Evolutionary conservation across 2,113 vertebrate genomes (phyloP), one percentile per base, ranked within the genome.

Genomic region (Trachemys scripta): DNA sequence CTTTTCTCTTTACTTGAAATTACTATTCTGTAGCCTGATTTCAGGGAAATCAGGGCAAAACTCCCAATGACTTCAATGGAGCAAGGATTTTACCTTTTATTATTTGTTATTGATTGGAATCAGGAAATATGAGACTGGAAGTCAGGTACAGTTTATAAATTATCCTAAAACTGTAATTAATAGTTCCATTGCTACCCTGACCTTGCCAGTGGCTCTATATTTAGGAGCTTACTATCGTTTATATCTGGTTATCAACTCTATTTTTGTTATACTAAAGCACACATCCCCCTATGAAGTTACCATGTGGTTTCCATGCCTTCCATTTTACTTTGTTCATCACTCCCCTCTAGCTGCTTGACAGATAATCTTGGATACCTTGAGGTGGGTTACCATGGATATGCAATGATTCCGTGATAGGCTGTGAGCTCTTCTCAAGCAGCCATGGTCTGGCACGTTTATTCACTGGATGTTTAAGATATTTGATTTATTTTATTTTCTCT

Each of bases 301-400:
- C 62, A 5, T 17, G 1, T 35, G 45, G 35, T 42, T 59, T 22
- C 86, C 22, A 6, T 1, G 12, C 78, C 4, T 25, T 42, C 47
- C 51, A 24, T 1, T 1, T 7, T 29, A 27, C 49, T 19, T 13
- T 25, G 27, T 62, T 62, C 57, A 62, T 31, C 27, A 62, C 12
- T 29, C 27, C 57, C 12, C 57, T 62, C 27, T 62, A 62, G 8
- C 49, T 88, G 38, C 24, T 19, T 8, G 29, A 42, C 0, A 19
- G n/a, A 31, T 3, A 72, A 72, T 19, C 35, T 20, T 72, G 65
- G n/a, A n/a, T 72, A 72, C 19, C n/a, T 38, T 5, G 17, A 72
- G 0, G 47, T 1, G 0, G 80, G 69, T 17, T 65, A 29, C 85
- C 24, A 2, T 0, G 49, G 80, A 69, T 13, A 7, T 1, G 0